These are phyloP conservation scores for Agrotis puta DNA, from an alignment of 2,888 invertebrate species.

Conservation along the genomic window DNA sequence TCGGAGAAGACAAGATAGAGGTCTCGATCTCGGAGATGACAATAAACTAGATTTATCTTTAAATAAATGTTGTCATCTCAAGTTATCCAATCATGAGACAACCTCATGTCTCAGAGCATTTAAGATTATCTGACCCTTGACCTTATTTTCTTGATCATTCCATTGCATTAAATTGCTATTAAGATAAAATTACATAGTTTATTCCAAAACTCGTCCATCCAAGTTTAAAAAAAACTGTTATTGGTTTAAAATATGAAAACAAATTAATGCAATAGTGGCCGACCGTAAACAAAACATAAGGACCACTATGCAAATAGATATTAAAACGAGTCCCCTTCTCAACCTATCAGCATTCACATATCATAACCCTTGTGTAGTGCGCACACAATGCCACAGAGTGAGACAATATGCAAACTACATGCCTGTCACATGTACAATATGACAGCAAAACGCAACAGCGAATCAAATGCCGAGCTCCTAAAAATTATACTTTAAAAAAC, in stretches of 20 bases:
- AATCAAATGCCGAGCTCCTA: slow-evolving; percentile 78
- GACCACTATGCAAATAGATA: slow-evolving; percentile 1
- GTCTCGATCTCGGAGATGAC: too few species aligned
- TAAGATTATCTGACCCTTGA: too few species aligned
- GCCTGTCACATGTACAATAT: slow-evolving; percentile 51
- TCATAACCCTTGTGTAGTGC: slow-evolving; percentile 27
- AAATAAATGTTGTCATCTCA: too few species aligned
- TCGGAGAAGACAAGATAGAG: neutral
- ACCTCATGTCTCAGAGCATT: too few species aligned
- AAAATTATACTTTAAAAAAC: slow-evolving; percentile 82
- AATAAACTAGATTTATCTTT: too few species aligned
- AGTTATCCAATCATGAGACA: too few species aligned
- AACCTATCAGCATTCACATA: slow-evolving; percentile 4
- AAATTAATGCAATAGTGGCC: neutral
- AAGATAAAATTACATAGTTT: too few species aligned
- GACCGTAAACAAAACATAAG: slow-evolving; percentile 9
- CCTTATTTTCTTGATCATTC: too few species aligned
- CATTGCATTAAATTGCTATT: too few species aligned
- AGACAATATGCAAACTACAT: slow-evolving; percentile 63
- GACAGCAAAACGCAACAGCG: slow-evolving; percentile 70
- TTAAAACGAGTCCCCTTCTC: slow-evolving; percentile 25
- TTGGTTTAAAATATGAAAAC: neutral
- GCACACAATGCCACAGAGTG: slow-evolving; percentile 34
- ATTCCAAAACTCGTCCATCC: too few species aligned
- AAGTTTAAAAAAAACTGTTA: neutral